Percentiles rank a stretch among this genome's conserved stretches.
Conservation (phyloP, 2,888 invertebrate species). For the Digitonthophagus gazella region DNA sequence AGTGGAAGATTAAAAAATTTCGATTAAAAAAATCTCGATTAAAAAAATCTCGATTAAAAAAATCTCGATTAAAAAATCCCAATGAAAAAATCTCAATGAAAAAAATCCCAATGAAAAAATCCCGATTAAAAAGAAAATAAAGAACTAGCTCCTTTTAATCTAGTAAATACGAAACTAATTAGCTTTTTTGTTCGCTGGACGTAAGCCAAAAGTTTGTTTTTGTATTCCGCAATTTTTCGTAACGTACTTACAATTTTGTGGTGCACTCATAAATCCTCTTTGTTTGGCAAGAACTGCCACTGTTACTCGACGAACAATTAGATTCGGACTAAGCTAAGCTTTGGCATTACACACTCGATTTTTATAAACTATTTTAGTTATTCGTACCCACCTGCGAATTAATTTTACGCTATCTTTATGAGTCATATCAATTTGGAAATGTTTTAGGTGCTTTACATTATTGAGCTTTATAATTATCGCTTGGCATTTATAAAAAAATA, state of each 20-base stretch:
- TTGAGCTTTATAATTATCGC: too few species aligned
- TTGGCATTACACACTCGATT: neutral
- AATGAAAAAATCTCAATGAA: too few species aligned
- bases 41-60: too few species aligned
- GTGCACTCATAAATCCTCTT: neutral
- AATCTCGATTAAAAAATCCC: too few species aligned
- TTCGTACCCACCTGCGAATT: neutral
- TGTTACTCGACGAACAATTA: neutral
- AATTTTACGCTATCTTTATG: neutral
- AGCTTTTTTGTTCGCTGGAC: neutral
- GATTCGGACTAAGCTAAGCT: neutral
- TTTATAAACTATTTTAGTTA: neutral
- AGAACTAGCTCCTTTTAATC: neutral
- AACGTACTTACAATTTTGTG: neutral
- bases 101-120: neutral
- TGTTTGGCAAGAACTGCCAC: neutral
- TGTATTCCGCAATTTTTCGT: neutral
- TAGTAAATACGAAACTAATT: neutral
- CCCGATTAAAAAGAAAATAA: neutral
- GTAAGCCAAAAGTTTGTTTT: neutral
- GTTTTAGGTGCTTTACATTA: too few species aligned
- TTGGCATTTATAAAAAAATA: too few species aligned
- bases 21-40: too few species aligned
- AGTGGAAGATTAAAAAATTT: too few species aligned
- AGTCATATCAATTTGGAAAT: neutral